phyloP scores from a whole-genome alignment of 2,113 vertebrate species.

The Psittacus erithacus region DNA sequence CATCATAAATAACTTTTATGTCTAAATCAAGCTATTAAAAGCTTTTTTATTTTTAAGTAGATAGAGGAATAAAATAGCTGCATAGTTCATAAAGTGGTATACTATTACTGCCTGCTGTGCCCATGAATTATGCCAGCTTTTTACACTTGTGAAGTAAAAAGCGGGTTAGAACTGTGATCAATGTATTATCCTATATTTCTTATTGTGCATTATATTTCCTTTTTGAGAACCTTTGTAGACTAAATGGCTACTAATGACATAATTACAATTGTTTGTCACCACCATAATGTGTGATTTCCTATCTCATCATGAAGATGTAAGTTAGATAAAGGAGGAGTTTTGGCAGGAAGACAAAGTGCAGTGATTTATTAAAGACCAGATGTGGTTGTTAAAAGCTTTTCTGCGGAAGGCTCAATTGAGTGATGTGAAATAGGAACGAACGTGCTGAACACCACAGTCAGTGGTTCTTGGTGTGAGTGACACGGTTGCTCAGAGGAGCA shows the following conservation, averaged over 20 bases:
- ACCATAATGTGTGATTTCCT: constrained; percentile 90
- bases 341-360: constrained; percentile 91
- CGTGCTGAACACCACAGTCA: constrained; percentile 53
- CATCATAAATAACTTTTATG: constrained; percentile 83
- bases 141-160: constrained; percentile 81
- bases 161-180: constrained; percentile 79
- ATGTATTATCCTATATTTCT: constrained; percentile 83
- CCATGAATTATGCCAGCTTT: constrained; percentile 81
- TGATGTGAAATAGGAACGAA: constrained; percentile 73
- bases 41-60: constrained; percentile 85
- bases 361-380: constrained; percentile 93
- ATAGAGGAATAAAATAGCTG: constrained; percentile 81
- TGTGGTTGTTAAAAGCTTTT: constrained; percentile 89
- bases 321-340: constrained; percentile 92
- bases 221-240: constrained; percentile 83
- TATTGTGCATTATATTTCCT: constrained; percentile 80
- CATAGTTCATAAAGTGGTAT: constrained; percentile 81
- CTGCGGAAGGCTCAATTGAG: constrained; percentile 77
- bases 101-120: constrained; percentile 84
- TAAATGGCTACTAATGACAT: constrained; percentile 92
- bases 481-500: constrained; percentile 67
- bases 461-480: constrained; percentile 69
- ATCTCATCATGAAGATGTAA: constrained; percentile 91
- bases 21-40: constrained; percentile 84
- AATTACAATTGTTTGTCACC: constrained; percentile 96